Conservation (phyloP, 2,888 invertebrate species). For the Volucella inflata region DNA sequence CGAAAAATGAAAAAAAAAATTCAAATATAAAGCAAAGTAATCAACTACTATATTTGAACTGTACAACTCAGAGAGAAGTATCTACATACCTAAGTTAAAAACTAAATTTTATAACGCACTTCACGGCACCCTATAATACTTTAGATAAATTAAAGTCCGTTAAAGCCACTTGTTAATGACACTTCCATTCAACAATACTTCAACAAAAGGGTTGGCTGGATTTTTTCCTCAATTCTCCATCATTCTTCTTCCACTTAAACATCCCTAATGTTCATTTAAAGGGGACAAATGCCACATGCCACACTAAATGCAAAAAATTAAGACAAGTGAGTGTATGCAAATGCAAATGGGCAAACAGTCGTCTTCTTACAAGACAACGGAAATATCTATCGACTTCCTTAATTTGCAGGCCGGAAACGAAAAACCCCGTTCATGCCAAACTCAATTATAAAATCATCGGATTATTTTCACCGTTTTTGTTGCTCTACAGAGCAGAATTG, state of each 20-base stretch:
- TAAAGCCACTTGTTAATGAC: constrained; percentile 11
- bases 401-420: constrained; percentile 59
- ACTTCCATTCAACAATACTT: constrained; percentile 3
- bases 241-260: constrained; percentile 61
- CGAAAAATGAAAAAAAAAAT: too few relatives aligned
- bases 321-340: constrained; percentile 59
- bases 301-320: constrained; percentile 53
- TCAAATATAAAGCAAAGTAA: too few relatives aligned
- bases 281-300: constrained; percentile 65
- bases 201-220: constrained; percentile 17
- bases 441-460: constrained; percentile 76
- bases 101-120: too few relatives aligned
- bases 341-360: constrained; percentile 31
- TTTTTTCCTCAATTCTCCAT: constrained; percentile 20
- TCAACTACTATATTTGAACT: too few relatives aligned
- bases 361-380: constrained; percentile 70
- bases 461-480: constrained; percentile 75
- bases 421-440: constrained; percentile 70
- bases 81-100: too few relatives aligned
- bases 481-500: constrained; percentile 42
- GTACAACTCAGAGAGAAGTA: too few relatives aligned
- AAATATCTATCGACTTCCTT: constrained; percentile 71
- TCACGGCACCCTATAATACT: too few relatives aligned
- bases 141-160: constrained; percentile 1
- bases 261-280: constrained; percentile 65